Evolutionary conservation across 2,113 vertebrate species (phyloP), one percentile per base, ranked within the genome.

Genomic region (Aphelocoma coerulescens): DNA sequence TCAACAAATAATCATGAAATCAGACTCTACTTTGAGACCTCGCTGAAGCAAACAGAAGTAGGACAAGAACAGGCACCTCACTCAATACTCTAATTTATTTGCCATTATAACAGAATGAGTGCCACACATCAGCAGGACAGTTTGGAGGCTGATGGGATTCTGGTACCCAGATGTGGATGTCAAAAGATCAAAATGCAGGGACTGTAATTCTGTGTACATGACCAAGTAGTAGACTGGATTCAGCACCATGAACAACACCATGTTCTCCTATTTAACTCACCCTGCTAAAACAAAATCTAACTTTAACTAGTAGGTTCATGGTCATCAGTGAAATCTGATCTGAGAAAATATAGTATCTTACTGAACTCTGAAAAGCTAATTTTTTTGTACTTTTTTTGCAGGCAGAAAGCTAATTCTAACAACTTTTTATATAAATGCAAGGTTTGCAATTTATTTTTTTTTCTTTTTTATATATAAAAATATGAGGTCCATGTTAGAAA

Each of bases 191-290:
- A 78, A 89, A 84, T 26, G 4, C 17, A 89, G 26, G 23, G 37
- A 27, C 35, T 79, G n/a, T 35, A 66, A 84, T 59, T 77, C 20
- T 46, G 9, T 39, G 8, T 37, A 32, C 9, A 4, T 43, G 41
- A 66, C 8, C 33, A 66, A 32, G 18, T 4, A 63, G 30, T 14
- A 58, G 55, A 16, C 9, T 85, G 61, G 26, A 79, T 95, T 95
- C 89, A 95, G 95, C 80, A 96, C 89, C 91, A 95, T 22, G 62
- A 94, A 95, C 89, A 94, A 32, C 69, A 96, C 41, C 28, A 3
- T 23, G 16, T 28, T 41, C 20, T 78, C 33, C 48, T 59, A 51
- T 32, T 75, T 58, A 65, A 52, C 16, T 62, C 41, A 23, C 8
- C 65, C 57, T 24, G 16, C 44, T 89, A 63, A 72, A 87, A 19